phyloP scores from a whole-genome alignment of 2,888 invertebrate species.

The Abrostola tripartita region DNA sequence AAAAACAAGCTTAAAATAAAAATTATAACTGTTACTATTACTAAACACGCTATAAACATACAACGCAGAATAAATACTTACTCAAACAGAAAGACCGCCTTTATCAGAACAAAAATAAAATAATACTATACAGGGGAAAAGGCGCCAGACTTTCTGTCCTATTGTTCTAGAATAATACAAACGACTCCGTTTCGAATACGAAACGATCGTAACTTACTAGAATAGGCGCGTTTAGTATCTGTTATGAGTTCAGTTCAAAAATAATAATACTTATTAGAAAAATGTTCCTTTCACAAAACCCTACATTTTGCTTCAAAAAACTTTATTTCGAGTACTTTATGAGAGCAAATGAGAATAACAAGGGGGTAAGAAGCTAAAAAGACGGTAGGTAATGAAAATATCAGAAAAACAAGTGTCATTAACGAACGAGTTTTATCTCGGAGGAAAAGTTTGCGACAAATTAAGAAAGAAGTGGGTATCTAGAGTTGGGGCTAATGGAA shows the following conservation, averaged over 20 bases:
- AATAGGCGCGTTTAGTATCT: slow-evolving; percentile 40
- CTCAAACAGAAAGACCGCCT: slow-evolving; percentile 35
- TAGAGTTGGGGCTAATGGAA: slow-evolving; percentile 45
- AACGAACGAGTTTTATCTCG: slow-evolving; percentile 70
- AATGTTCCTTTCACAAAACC: slow-evolving; percentile 12
- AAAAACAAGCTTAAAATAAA: too few relatives aligned
- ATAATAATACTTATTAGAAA: slow-evolving; percentile 43
- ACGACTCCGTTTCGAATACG: slow-evolving; percentile 25
- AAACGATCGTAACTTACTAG: slow-evolving; percentile 40
- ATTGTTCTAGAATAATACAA: slow-evolving; percentile 37
- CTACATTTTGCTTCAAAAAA: slow-evolving; percentile 31
- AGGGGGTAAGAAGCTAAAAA: slow-evolving; percentile 41
- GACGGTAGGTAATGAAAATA: slow-evolving; percentile 66
- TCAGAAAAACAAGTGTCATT: slow-evolving; percentile 71
- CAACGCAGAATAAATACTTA: slow-evolving; percentile 34
- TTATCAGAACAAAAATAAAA: slow-evolving; percentile 44
- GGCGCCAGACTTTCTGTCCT: slow-evolving; percentile 1
- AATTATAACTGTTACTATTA: too few relatives aligned
- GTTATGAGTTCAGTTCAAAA: slow-evolving; percentile 37
- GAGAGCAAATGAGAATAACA: slow-evolving; percentile 50
- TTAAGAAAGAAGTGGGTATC: slow-evolving; percentile 67
- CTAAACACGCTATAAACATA: slow-evolving; percentile 12
- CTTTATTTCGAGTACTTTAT: slow-evolving; percentile 44
- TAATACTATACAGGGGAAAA: slow-evolving; percentile 34
- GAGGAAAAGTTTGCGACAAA: slow-evolving; percentile 75